Base-by-base conservation (phyloP, 2,797 vertebrate genomes). In the Parauchenoglanis ngamensis region DNA sequence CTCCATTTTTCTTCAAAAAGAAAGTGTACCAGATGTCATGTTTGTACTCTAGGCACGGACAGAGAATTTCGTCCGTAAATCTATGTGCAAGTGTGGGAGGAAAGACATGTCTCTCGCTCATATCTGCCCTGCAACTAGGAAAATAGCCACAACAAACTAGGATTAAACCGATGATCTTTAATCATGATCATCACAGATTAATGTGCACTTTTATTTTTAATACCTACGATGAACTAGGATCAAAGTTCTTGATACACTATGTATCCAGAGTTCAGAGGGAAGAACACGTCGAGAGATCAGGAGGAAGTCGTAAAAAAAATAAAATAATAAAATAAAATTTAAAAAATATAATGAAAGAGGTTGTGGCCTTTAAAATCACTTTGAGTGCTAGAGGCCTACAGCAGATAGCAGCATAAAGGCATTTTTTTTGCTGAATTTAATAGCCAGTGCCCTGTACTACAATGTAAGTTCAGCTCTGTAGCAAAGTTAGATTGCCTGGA, bases 31-130 rank as follows among this genome's bases (percentile, higher is more conserved):
- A 78, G 75, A 80, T 79, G 76, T 67, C 44, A 68, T 67, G 31
- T 70, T 77, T 44, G 63, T 86, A 70, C 31, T 44, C 54, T 25
- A 65, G 76, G 63, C 85, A 65, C 85, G 63, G 35, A 52, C 52
- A 44, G 28, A 79, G 31, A 67, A 65, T 63, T 35, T 52, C 11
- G 31, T 31, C 25, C 44, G n/a, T 87, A 81, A 82, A 82, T 83
- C 44, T 72, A 46, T 81, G 40, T 35, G 52, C 12, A 57, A 46
- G 56, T 87, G 86, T 87, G 54, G 77, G 67, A 86, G 85, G 65
- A 72, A 82, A 59, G 35, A 67, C 68, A 80, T 63, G 52, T 59
- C 35, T 72, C 52, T 86, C 65, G 63, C 85, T 80, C 72, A 77
- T 85, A 59, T 77, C 72, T 77, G 56, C 72, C 44, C 72, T 77